These are phyloP conservation scores for Papilio protenor DNA, from an alignment of 2,888 invertebrate genomes.

Conservation along the genomic window DNA sequence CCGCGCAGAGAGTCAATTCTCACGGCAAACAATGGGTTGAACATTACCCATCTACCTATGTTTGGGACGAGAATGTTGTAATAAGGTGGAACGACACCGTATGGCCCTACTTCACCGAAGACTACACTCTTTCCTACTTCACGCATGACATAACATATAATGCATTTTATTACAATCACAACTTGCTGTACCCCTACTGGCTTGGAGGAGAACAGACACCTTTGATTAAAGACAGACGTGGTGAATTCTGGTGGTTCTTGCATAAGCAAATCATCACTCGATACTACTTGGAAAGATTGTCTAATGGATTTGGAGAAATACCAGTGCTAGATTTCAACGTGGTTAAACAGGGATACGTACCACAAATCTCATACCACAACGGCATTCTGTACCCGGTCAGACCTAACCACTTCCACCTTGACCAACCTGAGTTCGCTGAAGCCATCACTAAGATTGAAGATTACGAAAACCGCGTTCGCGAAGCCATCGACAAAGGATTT, in stretches of 20 bases:
- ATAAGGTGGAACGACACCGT: constrained; percentile 86
- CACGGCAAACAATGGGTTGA: constrained; percentile 65
- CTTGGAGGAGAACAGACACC: constrained; percentile 82
- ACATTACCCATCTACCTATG: constrained; percentile 63
- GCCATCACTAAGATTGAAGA: constrained; percentile 75
- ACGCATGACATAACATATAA: constrained; percentile 89
- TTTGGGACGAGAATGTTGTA: constrained; percentile 79
- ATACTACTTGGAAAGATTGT: constrained; percentile 90
- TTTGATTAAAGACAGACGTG: constrained; percentile 84
- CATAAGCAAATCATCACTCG: constrained; percentile 88
- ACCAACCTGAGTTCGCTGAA: constrained; percentile 73
- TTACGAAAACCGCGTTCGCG: constrained; percentile 83
- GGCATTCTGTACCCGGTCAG: constrained; percentile 87
- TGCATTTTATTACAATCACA: constrained; percentile 85
- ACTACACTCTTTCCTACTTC: constrained; percentile 87
- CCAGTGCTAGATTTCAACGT: constrained; percentile 82
- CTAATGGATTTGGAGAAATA: constrained; percentile 88
- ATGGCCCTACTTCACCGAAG: constrained; percentile 79
- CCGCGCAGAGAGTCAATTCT: constrained; percentile 85
- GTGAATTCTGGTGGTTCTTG: constrained; percentile 86
- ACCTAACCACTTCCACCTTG: constrained; percentile 81
- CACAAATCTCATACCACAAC: constrained; percentile 86
- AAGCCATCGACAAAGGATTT: constrained; percentile 85
- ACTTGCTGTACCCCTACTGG: constrained; percentile 87
- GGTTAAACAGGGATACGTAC: constrained; percentile 85